Conservation (phyloP, 2,797 vertebrate species). For the Psittacula derbiana region DNA sequence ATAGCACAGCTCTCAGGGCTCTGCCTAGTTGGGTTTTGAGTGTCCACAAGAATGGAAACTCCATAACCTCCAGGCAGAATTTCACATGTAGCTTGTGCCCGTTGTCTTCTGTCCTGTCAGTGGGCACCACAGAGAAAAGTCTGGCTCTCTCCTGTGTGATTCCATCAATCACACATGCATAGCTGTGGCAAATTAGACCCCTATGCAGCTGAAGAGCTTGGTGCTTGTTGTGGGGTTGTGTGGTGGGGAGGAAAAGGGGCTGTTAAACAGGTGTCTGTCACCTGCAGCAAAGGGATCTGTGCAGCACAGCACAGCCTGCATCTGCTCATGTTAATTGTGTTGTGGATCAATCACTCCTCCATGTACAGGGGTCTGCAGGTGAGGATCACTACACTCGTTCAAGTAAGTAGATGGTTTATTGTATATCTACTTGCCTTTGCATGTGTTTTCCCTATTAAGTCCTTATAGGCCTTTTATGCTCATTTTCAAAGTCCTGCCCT, state of each 20-base stretch:
- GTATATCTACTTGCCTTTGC: not conserved
- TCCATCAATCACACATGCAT: too few species aligned
- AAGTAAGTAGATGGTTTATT: not conserved
- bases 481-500: not conserved
- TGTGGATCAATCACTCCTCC: not conserved
- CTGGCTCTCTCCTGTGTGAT: not conserved
- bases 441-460: not conserved
- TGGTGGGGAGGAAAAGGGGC: too few species aligned
- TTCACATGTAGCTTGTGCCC: not conserved
- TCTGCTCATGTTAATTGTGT: not conserved
- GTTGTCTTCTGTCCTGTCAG: not conserved
- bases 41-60: not conserved
- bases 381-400: not conserved
- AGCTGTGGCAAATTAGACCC: not conserved
- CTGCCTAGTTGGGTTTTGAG: not conserved
- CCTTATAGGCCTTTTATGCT: not conserved
- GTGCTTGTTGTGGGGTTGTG: not conserved
- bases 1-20: not conserved
- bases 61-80: not conserved
- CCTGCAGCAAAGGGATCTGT: not conserved
- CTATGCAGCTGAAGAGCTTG: not conserved
- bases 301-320: not conserved
- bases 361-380: not conserved
- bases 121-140: not conserved
- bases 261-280: not conserved